phyloP scores from a whole-genome alignment of 1,140 invertebrate genomes.

The Bursaphelenchus mucronatus region DNA sequence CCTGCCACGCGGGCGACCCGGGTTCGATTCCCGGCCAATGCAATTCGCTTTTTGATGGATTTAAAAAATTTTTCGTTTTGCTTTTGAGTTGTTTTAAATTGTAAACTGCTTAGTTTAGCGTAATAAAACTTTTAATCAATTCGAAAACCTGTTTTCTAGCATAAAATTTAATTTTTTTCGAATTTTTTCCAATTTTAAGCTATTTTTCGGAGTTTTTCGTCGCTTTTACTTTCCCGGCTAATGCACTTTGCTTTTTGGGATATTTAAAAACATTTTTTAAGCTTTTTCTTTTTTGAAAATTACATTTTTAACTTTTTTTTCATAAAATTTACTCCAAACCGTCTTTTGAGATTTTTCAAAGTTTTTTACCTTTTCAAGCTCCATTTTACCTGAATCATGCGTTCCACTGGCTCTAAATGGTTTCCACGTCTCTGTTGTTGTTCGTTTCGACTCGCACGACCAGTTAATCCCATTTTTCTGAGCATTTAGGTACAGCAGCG shows the following conservation, averaged over 20 bases:
- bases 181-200: neutral
- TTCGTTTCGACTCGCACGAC: neutral
- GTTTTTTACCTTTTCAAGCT: neutral
- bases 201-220: neutral
- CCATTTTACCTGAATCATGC: neutral
- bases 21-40: constrained; percentile 75
- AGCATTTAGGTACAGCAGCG: neutral
- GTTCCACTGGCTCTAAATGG: neutral
- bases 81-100: neutral
- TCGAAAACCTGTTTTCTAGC: neutral
- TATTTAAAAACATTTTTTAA: neutral
- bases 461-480: neutral
- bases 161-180: no score
- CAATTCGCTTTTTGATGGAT: constrained; percentile 2
- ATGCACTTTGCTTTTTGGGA: neutral
- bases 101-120: neutral
- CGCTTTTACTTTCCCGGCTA: neutral
- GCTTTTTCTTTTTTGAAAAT: no score
- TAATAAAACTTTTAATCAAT: neutral
- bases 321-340: no score
- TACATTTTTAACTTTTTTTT: no score
- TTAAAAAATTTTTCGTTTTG: neutral
- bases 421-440: neutral
- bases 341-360: neutral
- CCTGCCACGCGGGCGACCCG: constrained; percentile 82